Conservation (phyloP, 1,140 invertebrate species). For the Hyphantria cunea region DNA sequence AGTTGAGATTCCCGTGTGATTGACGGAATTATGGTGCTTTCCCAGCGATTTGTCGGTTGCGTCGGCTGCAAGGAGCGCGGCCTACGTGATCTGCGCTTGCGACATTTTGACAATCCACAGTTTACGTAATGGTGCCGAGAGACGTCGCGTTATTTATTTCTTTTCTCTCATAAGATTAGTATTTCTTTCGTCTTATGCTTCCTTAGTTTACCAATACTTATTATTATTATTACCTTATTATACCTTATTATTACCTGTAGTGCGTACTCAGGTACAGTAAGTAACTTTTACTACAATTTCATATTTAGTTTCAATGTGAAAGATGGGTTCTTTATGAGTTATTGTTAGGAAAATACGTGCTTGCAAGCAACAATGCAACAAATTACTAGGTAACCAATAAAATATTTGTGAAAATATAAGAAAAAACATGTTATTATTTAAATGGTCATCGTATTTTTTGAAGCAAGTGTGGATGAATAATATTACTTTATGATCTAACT, state of each 20-base stretch:
- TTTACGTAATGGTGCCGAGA: conserved; percentile 44
- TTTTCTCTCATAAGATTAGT: conserved; percentile 6
- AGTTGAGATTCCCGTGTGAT: conserved; percentile 38
- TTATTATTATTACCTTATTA: too few relatives aligned
- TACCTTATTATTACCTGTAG: too few relatives aligned
- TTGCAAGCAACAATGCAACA: too few relatives aligned
- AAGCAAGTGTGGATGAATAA: conserved; percentile 3
- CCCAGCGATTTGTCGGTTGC: conserved; percentile 45
- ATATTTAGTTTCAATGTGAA: too few relatives aligned
- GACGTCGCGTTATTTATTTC: conserved; percentile 13
- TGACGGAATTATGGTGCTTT: conserved; percentile 44
- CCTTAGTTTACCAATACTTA: too few relatives aligned
- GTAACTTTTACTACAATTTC: too few relatives aligned
- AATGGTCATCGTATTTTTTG: neutral
- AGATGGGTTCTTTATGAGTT: too few relatives aligned
- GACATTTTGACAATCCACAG: conserved; percentile 52
- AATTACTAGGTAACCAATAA: too few relatives aligned
- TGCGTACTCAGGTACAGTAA: too few relatives aligned
- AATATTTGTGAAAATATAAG: too few relatives aligned
- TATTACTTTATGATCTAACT: conserved; percentile 5
- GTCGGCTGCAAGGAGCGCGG: conserved; percentile 34
- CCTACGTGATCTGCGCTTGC: conserved; percentile 50
- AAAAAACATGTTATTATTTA: neutral
- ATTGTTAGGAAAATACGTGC: too few relatives aligned
- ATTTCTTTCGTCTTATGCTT: neutral